These are phyloP conservation scores for Arvicanthis niloticus DNA, from an alignment of 2,113 vertebrate genomes.

Conservation along the genomic window DNA sequence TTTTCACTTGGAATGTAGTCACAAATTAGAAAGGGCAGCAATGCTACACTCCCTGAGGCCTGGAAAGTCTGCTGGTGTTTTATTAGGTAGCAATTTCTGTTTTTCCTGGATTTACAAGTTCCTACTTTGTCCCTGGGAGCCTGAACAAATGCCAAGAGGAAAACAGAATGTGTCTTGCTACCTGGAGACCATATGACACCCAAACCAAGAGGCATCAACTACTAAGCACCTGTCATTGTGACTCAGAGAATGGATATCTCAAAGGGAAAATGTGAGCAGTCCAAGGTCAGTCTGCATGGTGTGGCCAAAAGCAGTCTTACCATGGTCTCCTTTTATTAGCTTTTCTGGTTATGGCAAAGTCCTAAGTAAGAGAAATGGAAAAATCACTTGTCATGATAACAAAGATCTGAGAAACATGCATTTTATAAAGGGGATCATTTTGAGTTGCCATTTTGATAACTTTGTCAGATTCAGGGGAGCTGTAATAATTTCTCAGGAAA, in stretches of 20 bases:
- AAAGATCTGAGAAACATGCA: neutral
- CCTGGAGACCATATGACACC: slow-evolving; percentile 52
- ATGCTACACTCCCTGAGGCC: slow-evolving; percentile 75
- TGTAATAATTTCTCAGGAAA: neutral
- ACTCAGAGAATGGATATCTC: slow-evolving; percentile 14
- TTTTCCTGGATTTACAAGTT: slow-evolving; percentile 79
- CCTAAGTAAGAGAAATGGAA: neutral
- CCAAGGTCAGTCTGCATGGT: neutral
- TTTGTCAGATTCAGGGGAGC: neutral
- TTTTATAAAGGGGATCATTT: neutral
- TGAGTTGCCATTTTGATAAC: neutral
- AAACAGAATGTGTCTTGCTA: slow-evolving; percentile 55
- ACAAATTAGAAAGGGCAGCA: slow-evolving; percentile 77
- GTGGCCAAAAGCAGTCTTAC: neutral
- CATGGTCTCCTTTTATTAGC: neutral
- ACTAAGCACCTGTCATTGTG: neutral
- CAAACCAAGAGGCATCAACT: slow-evolving; percentile 14
- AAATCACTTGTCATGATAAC: neutral
- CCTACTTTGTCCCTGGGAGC: slow-evolving; percentile 63
- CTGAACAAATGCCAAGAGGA: slow-evolving; percentile 68
- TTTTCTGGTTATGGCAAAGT: neutral
- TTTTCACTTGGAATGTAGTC: slow-evolving; percentile 80
- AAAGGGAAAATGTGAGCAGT: neutral
- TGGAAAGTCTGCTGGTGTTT: slow-evolving; percentile 81
- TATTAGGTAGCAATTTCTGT: slow-evolving; percentile 80